Conservation (phyloP, 2,797 vertebrate species). For the Thalassophryne amazonica region DNA sequence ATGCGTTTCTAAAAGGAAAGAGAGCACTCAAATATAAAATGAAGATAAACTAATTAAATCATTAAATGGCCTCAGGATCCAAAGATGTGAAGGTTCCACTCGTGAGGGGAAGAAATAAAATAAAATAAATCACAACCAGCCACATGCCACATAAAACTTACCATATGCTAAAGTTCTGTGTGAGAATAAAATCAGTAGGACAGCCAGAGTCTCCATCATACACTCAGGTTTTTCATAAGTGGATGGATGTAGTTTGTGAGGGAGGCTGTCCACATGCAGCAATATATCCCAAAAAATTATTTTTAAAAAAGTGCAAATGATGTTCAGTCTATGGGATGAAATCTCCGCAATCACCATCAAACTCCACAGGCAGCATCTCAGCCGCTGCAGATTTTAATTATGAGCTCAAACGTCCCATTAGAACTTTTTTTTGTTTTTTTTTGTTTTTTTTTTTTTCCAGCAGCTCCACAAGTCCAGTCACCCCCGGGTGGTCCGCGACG, state of each 20-base stretch:
- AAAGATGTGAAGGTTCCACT: too few relatives aligned
- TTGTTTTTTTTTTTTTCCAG: too few relatives aligned
- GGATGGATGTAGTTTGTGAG: constrained; percentile 4
- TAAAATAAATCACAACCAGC: too few relatives aligned
- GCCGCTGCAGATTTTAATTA: background rate
- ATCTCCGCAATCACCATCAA: constrained; percentile 19
- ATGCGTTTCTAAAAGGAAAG: too few relatives aligned
- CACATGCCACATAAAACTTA: constrained; percentile 56
- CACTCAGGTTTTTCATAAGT: constrained; percentile 28
- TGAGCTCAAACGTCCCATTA: constrained; percentile 16
- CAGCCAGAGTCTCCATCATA: constrained; percentile 70
- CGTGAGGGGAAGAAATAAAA: too few relatives aligned
- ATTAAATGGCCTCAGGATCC: too few relatives aligned
- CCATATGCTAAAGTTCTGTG: constrained; percentile 72
- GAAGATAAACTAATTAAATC: too few relatives aligned
- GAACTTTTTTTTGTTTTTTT: too few relatives aligned
- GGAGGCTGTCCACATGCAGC: constrained; percentile 31
- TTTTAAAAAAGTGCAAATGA: background rate
- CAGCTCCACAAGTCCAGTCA: background rate
- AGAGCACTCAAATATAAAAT: too few relatives aligned
- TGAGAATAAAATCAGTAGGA: constrained; percentile 53
- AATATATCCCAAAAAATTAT: constrained; percentile 29
- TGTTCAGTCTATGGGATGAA: constrained; percentile 17
- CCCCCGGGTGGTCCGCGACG: constrained; percentile 6
- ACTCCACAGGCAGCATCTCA: constrained; percentile 46